A percentile compares a stretch with the other conserved stretches of the same genome.
Conservation (phyloP, 2,888 invertebrate genomes). For the Neelides folsomi region DNA sequence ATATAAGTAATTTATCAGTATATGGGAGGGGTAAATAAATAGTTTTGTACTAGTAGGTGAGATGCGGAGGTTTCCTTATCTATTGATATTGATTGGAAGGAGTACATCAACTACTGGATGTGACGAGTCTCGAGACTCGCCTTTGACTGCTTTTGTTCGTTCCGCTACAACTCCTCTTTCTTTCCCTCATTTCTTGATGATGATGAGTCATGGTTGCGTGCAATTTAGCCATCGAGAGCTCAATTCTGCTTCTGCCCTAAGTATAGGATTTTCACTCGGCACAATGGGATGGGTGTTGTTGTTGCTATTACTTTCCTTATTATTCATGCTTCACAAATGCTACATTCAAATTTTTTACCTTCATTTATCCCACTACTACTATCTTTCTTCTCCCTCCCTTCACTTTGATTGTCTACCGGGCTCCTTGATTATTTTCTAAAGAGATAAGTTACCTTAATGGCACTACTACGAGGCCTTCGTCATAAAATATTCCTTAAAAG, state of each 20-base stretch:
- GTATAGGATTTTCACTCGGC: too few relatives aligned
- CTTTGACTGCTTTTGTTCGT: background rate
- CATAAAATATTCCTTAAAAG: too few relatives aligned
- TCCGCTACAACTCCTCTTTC: background rate
- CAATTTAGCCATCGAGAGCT: slow-evolving; percentile 2
- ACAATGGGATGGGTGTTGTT: background rate
- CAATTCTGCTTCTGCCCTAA: background rate
- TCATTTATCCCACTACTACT: too few relatives aligned
- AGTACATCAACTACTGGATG: background rate
- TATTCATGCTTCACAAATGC: background rate
- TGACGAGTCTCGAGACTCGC: background rate
- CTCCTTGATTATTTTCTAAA: too few relatives aligned
- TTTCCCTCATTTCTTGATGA: background rate
- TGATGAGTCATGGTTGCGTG: slow-evolving; percentile 6
- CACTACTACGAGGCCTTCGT: too few relatives aligned
- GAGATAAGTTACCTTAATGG: too few relatives aligned
- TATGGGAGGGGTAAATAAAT: too few relatives aligned
- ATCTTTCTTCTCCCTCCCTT: too few relatives aligned
- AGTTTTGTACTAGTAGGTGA: too few relatives aligned
- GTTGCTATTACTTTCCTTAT: background rate
- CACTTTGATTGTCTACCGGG: too few relatives aligned
- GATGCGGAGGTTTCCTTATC: background rate
- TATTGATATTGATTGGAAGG: background rate
- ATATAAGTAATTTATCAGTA: too few relatives aligned
- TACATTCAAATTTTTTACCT: too few relatives aligned